These are phyloP conservation scores for Mobula birostris DNA, from an alignment of 2,113 vertebrate species.

Conservation along the genomic window DNA sequence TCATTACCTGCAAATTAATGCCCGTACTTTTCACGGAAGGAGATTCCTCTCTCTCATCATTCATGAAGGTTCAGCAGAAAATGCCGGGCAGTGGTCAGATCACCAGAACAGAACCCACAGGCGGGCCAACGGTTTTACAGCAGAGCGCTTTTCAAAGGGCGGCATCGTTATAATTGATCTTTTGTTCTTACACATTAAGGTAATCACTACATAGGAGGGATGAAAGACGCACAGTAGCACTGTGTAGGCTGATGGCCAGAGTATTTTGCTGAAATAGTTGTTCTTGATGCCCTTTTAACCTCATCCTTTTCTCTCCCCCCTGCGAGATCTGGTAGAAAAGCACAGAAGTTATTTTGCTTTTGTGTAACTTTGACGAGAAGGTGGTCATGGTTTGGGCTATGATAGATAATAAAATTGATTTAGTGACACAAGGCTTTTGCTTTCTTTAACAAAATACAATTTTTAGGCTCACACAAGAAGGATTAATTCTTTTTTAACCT, in stretches of 20 bases:
- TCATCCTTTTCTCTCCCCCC: background rate
- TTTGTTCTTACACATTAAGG: slow-evolving; percentile 4
- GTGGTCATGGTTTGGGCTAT: background rate
- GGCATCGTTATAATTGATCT: slow-evolving; percentile 47
- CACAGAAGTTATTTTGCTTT: background rate
- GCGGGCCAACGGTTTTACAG: slow-evolving; percentile 42
- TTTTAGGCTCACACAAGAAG: background rate
- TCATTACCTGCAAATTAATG: slow-evolving; percentile 81
- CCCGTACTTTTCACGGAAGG: slow-evolving; percentile 68
- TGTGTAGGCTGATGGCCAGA: background rate
- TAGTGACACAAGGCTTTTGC: background rate
- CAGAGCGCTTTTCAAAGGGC: slow-evolving; percentile 42
- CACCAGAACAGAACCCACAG: slow-evolving; percentile 53
- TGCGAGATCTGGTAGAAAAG: background rate
- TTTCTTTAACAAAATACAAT: background rate
- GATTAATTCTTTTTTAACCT: background rate
- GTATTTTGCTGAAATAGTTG: background rate
- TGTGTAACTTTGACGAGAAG: slow-evolving; percentile 5
- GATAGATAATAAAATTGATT: background rate
- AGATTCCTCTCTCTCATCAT: slow-evolving; percentile 61
- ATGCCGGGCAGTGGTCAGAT: slow-evolving; percentile 62
- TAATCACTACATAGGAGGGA: background rate
- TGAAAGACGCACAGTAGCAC: background rate
- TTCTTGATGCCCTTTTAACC: slow-evolving; percentile 27
- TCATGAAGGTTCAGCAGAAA: slow-evolving; percentile 55